Evolutionary conservation across 2,797 vertebrate species (phyloP).

Genomic region (Thunnus albacares): DNA sequence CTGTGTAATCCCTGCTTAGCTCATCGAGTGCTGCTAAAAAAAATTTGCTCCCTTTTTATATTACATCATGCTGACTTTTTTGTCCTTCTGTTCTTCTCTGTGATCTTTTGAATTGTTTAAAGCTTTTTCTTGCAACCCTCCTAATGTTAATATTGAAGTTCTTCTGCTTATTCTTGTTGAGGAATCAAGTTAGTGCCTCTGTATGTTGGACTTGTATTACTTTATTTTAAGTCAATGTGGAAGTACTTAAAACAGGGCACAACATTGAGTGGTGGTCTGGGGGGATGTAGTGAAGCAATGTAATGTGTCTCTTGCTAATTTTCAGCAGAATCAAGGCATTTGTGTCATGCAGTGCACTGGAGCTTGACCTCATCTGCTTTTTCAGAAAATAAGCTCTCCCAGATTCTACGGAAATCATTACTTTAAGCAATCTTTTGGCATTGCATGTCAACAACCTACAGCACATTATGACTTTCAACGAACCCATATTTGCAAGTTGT

Average conservation of each 20-base stretch:
- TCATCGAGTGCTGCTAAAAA: conserved; percentile 56
- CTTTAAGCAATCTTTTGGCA: conserved; percentile 21
- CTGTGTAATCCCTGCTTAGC: conserved; percentile 58
- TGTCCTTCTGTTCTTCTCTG: conserved; percentile 16
- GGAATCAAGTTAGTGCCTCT: conserved; percentile 9
- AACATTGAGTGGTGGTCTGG: not conserved
- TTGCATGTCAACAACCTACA: conserved; percentile 6
- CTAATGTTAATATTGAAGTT: not conserved
- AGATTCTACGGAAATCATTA: conserved; percentile 16
- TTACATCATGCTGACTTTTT: conserved; percentile 19
- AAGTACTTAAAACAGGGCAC: conserved; percentile 14
- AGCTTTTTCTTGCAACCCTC: not conserved
- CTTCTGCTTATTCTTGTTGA: conserved; percentile 16
- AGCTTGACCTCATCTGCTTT: conserved; percentile 26
- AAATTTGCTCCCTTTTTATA: conserved; percentile 30
- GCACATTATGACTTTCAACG: conserved; percentile 5
- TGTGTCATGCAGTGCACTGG: conserved; percentile 31
- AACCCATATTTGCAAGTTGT: conserved; percentile 1
- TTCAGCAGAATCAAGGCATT: conserved; percentile 11
- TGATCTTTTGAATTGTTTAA: not conserved
- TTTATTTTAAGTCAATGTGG: conserved; percentile 18
- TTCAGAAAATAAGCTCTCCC: conserved; percentile 14
- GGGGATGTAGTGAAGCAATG: conserved; percentile 45
- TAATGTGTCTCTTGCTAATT: conserved; percentile 49
- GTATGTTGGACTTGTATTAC: not conserved